Conservation (phyloP, 2,797 vertebrate genomes). For the Gambusia yucatana region DNA sequence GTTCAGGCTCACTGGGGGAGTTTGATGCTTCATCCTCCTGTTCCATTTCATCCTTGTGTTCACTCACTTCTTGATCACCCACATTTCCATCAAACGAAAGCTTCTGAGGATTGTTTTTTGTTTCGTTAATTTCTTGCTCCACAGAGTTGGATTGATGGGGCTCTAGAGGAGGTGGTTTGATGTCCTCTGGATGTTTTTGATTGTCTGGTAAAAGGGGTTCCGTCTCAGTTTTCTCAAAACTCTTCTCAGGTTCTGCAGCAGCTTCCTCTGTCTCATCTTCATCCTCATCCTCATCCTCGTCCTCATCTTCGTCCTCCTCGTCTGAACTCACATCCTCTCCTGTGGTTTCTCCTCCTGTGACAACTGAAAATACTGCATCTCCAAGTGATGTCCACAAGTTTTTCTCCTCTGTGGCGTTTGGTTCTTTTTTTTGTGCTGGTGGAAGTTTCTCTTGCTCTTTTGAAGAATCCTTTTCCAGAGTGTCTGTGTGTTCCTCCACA, state of each 20-base stretch:
- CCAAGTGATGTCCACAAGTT: constrained; percentile 68
- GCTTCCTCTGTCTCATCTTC: constrained; percentile 50
- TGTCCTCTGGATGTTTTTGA: constrained; percentile 35
- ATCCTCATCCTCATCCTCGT: constrained; percentile 59
- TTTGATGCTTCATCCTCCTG: constrained; percentile 24
- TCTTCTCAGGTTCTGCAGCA: constrained; percentile 6
- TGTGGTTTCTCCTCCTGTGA: constrained; percentile 69
- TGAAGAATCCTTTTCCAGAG: constrained; percentile 34
- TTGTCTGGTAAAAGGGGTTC: constrained; percentile 26
- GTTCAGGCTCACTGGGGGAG: constrained; percentile 17
- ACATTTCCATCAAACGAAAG: constrained; percentile 19
- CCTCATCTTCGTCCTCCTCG: constrained; percentile 52
- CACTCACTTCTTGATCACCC: constrained; percentile 9
- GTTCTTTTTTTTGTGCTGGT: constrained; percentile 26
- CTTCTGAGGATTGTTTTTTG: constrained; percentile 1
- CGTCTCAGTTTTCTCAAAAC: constrained; percentile 31
- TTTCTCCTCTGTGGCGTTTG: constrained; percentile 56
- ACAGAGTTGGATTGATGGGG: constrained; percentile 1
- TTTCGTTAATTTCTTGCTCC: constrained; percentile 20
- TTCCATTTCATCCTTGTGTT: constrained; percentile 10
- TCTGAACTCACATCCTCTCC: constrained; percentile 54
- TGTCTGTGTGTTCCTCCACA: constrained; percentile 20
- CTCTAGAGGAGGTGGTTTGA: constrained; percentile 13
- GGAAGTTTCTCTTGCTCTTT: constrained; percentile 27
- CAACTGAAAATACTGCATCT: constrained; percentile 78